Evolutionary conservation across 2,113 vertebrate genomes (phyloP).

Genomic region (Tympanuchus pallidicinctus): DNA sequence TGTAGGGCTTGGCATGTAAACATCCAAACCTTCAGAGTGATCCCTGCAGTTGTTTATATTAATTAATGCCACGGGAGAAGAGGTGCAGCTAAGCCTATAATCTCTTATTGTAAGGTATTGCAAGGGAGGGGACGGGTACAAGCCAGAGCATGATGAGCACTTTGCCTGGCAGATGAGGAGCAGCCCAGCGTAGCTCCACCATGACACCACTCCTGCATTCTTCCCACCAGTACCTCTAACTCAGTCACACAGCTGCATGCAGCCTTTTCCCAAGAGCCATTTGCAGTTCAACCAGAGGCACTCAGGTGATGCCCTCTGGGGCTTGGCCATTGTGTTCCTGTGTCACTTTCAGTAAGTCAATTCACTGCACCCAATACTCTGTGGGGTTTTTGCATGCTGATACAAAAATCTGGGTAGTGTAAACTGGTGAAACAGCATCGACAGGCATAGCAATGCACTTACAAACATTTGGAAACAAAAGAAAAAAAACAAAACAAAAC

Average conservation of each 20-base stretch:
- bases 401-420: neutral
- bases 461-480: neutral
- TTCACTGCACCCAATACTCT: rapidly evolving
- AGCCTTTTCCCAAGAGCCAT: neutral
- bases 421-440: neutral
- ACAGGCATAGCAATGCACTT: neutral
- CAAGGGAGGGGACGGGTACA: neutral
- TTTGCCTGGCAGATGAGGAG: neutral
- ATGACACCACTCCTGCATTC: rapidly evolving
- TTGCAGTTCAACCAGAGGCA: neutral
- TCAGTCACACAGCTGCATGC: neutral
- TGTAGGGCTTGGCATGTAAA: neutral
- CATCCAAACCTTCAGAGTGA: neutral
- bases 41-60: neutral
- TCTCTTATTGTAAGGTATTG: neutral
- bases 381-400: rapidly evolving
- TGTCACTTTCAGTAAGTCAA: neutral
- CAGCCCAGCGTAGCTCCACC: neutral
- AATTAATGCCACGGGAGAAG: neutral
- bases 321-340: rapidly evolving
- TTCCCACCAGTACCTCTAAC: neutral
- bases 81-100: neutral
- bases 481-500: too few relatives aligned
- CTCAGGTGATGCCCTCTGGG: rapidly evolving
- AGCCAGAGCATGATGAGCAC: neutral